Evolutionary conservation across 2,888 invertebrate genomes (phyloP).

Genomic region (Pollenia amentaria): DNA sequence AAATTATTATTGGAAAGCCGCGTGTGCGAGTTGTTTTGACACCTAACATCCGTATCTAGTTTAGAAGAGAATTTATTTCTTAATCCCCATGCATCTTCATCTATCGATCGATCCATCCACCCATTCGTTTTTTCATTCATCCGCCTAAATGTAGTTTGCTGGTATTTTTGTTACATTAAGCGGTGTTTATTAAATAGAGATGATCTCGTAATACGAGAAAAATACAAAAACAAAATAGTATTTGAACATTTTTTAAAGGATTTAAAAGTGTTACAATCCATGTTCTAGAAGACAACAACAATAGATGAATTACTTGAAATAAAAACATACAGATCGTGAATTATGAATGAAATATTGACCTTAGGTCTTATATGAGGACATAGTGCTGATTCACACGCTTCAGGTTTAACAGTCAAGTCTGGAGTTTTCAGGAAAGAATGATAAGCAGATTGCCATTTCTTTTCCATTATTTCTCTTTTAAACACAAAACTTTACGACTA

Average conservation of each 20-base stretch:
- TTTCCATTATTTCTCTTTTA: no score
- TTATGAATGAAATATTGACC: slow-evolving; percentile 63
- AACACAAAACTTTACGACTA: no score
- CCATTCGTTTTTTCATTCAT: slow-evolving; percentile 20
- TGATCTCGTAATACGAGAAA: slow-evolving; percentile 41
- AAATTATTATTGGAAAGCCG: slow-evolving; percentile 65
- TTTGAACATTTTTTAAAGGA: slow-evolving; percentile 33
- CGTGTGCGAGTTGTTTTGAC: slow-evolving; percentile 75
- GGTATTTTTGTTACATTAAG: slow-evolving; percentile 32
- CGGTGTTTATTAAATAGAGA: slow-evolving; percentile 50
- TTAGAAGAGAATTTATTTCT: slow-evolving; percentile 28
- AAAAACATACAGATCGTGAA: slow-evolving; percentile 33
- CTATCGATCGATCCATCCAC: neutral
- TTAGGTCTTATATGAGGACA: neutral
- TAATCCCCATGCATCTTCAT: neutral
- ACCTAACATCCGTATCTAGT: slow-evolving; percentile 73
- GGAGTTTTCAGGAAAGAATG: no score
- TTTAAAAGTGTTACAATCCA: slow-evolving; percentile 42
- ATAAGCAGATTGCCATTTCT: no score
- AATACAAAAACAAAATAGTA: neutral
- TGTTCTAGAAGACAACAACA: slow-evolving; percentile 8
- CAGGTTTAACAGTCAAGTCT: no score
- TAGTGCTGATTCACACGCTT: neutral
- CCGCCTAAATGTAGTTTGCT: neutral
- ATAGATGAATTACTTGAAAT: neutral